A percentile compares a stretch with the other conserved stretches of the same genome.
Conservation (phyloP, 2,797 vertebrate species). For the Acipenser transmontanus region DNA sequence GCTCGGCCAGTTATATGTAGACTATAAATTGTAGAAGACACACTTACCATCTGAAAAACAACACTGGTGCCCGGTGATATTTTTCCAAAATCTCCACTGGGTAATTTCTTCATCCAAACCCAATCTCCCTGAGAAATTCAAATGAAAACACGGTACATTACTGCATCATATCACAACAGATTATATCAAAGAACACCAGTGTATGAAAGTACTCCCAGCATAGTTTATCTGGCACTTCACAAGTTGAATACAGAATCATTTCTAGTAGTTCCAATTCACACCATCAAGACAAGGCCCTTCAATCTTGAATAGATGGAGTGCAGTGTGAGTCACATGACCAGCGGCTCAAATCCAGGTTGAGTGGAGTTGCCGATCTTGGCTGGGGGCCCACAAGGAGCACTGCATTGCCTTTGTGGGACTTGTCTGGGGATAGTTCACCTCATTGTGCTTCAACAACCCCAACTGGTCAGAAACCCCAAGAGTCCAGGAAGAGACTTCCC, state of each 20-base stretch:
- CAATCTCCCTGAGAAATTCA: conserved; percentile 59
- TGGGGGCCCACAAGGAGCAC: too few species aligned
- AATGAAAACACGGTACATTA: conserved; percentile 6
- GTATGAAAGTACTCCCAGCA: not conserved
- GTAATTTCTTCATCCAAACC: conserved; percentile 71
- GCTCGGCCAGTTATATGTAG: too few species aligned
- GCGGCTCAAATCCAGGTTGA: too few species aligned
- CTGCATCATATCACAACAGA: conserved; percentile 28
- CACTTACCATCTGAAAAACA: conserved; percentile 61
- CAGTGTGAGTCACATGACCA: too few species aligned
- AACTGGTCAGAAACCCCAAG: not conserved
- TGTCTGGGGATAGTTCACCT: too few species aligned
- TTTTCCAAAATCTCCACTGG: conserved; percentile 48
- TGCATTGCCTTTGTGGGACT: too few species aligned
- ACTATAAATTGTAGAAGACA: not conserved
- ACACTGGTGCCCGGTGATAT: conserved; percentile 61
- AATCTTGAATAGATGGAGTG: too few species aligned
- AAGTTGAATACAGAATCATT: not conserved
- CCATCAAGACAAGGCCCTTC: too few species aligned
- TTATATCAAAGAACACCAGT: not conserved
- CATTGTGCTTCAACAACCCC: too few species aligned
- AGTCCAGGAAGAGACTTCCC: not conserved
- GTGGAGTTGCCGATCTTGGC: too few species aligned
- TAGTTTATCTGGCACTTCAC: not conserved
- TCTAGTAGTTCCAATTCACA: too few species aligned